Base-by-base conservation (phyloP, 2,888 invertebrate species). In the Dinocampus coccinellae region DNA sequence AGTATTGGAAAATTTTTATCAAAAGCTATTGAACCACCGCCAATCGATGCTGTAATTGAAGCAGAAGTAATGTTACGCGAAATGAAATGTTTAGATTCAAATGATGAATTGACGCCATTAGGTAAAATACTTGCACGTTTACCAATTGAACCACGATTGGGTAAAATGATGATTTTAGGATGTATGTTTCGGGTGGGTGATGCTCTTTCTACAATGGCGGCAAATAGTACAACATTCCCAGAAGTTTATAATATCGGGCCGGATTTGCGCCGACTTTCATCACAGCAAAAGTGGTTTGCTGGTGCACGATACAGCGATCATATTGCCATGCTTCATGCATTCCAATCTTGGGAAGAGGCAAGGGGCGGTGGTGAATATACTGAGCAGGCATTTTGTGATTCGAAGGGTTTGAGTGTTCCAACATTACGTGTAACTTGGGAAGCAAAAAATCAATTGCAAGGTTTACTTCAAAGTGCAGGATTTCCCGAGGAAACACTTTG, bases 141-240 rank as follows among this genome's bases (percentile, higher is more conserved):
- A 77, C 99, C 99, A 0, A 95, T 99, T 73, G 99, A 99, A 83
- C 99, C 99, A 0, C 92, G 97, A 0, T 90, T 99, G 6, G 99
- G 99, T 20, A 98, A 98, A 89, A 98, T 98, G 96, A 93, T 98
- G 91, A 94, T 99, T 36, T 90, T 98, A 10, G 97, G 97, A n/a
- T 93, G 95, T 77, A 93, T 97, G 69, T 93, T 99, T 81, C 93
- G 94, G 76, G 93, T 95, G 74, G 97, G 97, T 0, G 98, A 98
- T 85, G 94, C 98, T 0, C 89, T 98, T 63, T 94, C 96, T 10
- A 96, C 96, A 0, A 95, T 98, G 91, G 97, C 98, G 0, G 97
- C 99, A 13, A 97, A 97, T 87, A 95, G 96, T 6, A 96, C 97
- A 47, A 97, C 97, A 0, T 97, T 97, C 88, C 97, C 97, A 0